Evolutionary conservation across 2,888 invertebrate genomes (phyloP), one percentile per base, ranked within the genome.

Genomic region (Orthosia incerta): DNA sequence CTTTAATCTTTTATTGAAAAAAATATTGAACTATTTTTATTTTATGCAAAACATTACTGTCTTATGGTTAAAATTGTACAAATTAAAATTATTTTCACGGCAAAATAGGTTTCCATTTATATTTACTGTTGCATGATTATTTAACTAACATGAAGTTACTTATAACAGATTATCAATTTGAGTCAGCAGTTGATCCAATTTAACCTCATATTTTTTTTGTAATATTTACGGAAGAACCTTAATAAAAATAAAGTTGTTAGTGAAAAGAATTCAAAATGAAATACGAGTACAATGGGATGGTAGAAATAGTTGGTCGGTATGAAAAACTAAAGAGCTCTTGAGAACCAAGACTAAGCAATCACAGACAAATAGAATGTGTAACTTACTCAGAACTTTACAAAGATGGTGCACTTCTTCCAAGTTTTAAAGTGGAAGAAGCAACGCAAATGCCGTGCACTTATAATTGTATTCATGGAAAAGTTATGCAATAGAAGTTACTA

Each of bases 391-490:
- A 81, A 80, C 72, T 80, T 79, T 55, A 13, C 68, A 81, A 72
- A 80, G 81, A 76, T 62, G 45, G 68, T 65, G 81, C 64, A 65
- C 61, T 80, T 53, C 74, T 74, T 55, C 20, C 12, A 57, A 80
- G 45, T 68, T 80, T 71, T 23, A 50, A 81, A 81, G 68, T 65
- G 67, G 68, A 81, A 51, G 74, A 68, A 72, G 81, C 53, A 57
- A 68, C 39, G 64, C 53, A 80, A 80, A 72, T 76, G 72, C 61
- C 57, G 16, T 57, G 71, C 77, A 80, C 79, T 81, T 68, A 67
- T 80, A 80, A 80, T 81, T 76, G 64, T 76, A 61, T 81, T 80
- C 72, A 65, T 26, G 64, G 53, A 18, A 81, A 81, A 67, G 53
- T 76, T 67, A n/a, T 31, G 31, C 26, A n/a, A 76, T 76, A 71